Conservation (phyloP, 1,140 invertebrate genomes). For the Eufriesea mexicana region DNA sequence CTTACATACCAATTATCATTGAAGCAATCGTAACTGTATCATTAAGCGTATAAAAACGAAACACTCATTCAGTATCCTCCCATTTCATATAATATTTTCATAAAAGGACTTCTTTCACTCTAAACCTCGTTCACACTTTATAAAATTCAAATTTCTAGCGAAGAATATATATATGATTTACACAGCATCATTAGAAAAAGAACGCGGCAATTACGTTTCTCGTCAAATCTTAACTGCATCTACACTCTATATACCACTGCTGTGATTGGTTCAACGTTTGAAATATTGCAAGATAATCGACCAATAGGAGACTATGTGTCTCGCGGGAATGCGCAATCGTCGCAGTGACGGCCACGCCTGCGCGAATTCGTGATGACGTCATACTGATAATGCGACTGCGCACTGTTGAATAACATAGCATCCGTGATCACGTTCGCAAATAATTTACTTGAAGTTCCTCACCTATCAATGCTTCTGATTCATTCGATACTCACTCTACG, state of each 20-base stretch:
- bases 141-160: background rate
- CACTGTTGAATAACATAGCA: constrained; percentile 17
- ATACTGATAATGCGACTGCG: constrained; percentile 56
- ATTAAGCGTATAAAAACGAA: no score
- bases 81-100: background rate
- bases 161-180: background rate
- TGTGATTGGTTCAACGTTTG: constrained; percentile 4
- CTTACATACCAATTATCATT: no score
- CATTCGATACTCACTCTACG: background rate
- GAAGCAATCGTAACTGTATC: no score
- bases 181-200: no score
- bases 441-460: constrained; percentile 44
- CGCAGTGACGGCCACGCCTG: background rate
- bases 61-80: no score
- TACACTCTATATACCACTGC: background rate
- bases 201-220: constrained; percentile 12
- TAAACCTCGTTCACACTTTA: background rate
- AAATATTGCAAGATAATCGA: background rate
- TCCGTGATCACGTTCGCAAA: constrained; percentile 30
- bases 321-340: constrained; percentile 2
- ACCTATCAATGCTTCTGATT: background rate
- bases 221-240: background rate
- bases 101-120: background rate
- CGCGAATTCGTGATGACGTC: constrained; percentile 1
- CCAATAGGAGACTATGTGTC: constrained; percentile 35